These are phyloP conservation scores for Garrulus glandarius DNA, from an alignment of 2,797 vertebrate species.

Conservation along the genomic window DNA sequence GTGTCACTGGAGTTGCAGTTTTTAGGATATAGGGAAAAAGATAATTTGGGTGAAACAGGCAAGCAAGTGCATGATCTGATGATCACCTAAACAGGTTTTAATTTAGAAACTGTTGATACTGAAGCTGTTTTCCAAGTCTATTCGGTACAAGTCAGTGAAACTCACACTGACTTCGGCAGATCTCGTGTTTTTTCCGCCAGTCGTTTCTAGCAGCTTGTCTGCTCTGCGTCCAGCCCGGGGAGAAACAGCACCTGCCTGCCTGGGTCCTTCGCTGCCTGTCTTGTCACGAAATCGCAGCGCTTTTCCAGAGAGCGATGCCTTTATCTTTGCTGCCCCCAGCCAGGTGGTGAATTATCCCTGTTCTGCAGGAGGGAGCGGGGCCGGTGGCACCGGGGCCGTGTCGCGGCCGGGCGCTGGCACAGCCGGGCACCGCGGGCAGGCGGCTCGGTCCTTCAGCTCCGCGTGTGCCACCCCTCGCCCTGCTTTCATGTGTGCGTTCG, in stretches of 20 bases:
- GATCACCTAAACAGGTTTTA: conserved; percentile 31
- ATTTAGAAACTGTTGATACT: conserved; percentile 1
- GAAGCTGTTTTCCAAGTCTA: not conserved
- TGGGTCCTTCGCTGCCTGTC: not conserved
- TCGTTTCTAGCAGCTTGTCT: not conserved
- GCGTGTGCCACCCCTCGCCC: not conserved
- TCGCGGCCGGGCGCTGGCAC: not conserved
- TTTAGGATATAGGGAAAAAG: not conserved
- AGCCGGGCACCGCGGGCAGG: too few relatives aligned
- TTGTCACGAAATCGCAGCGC: not conserved
- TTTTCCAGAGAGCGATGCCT: not conserved
- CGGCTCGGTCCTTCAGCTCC: not conserved
- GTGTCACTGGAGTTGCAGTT: not conserved
- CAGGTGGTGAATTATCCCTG: not conserved
- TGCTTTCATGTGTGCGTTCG: not conserved
- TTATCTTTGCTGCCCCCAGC: not conserved
- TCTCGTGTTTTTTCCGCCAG: not conserved
- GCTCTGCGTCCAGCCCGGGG: not conserved
- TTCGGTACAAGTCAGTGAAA: not conserved
- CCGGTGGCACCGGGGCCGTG: not conserved
- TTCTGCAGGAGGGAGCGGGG: not conserved
- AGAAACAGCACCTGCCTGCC: conserved; percentile 20
- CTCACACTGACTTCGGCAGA: not conserved
- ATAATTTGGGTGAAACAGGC: not conserved
- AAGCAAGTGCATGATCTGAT: not conserved